Evolutionary conservation across 2,888 invertebrate species (phyloP).

Genomic region (Heliconius erato): DNA sequence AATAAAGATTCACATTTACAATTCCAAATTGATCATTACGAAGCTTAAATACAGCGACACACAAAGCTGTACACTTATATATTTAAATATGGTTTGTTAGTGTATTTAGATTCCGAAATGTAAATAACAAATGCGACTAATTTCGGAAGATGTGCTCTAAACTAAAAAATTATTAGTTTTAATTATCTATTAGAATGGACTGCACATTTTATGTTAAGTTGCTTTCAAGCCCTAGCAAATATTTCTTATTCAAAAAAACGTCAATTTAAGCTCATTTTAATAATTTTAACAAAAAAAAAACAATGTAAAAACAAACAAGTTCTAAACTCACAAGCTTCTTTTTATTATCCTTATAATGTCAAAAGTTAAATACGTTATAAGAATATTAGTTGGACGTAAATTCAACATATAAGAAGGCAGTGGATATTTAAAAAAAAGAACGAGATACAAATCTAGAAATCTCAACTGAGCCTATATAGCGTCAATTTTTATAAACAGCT

Average conservation of each 20-base stretch:
- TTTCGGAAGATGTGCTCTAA: conserved; percentile 41
- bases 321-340: background rate
- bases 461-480: background rate
- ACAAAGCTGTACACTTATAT: conserved; percentile 72
- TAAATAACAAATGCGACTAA: conserved; percentile 46
- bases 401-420: background rate
- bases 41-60: conserved; percentile 76
- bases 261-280: background rate
- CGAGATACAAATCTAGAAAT: no score
- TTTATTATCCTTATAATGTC: background rate
- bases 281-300: background rate
- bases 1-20: conserved; percentile 76
- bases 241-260: background rate
- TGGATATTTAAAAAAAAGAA: no score
- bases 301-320: background rate
- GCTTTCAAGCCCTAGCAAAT: background rate
- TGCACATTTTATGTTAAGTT: background rate
- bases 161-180: conserved; percentile 28
- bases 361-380: background rate
- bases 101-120: conserved; percentile 71
- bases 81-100: conserved; percentile 84
- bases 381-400: background rate
- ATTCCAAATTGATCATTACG: conserved; percentile 83
- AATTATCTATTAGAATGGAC: conserved; percentile 16
- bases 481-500: background rate